phyloP scores from a whole-genome alignment of 2,797 vertebrate species.

The Erethizon dorsatum region DNA sequence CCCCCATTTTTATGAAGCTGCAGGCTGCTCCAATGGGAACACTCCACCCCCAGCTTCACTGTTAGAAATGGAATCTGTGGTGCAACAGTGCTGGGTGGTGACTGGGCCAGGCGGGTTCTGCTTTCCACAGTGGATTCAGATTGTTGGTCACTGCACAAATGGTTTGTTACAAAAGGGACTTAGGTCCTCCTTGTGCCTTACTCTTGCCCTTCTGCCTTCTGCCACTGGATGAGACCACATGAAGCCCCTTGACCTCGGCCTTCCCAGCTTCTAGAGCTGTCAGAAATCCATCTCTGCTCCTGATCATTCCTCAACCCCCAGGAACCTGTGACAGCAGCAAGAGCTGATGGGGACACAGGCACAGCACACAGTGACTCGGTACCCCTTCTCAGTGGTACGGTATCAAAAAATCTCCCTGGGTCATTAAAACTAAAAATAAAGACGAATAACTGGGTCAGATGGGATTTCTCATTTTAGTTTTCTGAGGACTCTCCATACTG shows the following conservation, averaged over 20 bases:
- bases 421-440: not conserved
- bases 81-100: not conserved
- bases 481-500: not conserved
- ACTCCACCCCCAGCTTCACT: not conserved
- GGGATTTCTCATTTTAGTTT: not conserved
- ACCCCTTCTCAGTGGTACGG: not conserved
- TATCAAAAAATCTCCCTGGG: not conserved
- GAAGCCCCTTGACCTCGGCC: too few species aligned
- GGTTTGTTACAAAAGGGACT: not conserved
- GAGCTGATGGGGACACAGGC: not conserved
- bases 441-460: not conserved
- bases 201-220: not conserved
- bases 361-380: not conserved
- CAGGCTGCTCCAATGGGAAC: not conserved
- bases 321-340: not conserved
- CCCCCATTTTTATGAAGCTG: fast-evolving
- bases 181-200: not conserved
- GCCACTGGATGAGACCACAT: too few species aligned
- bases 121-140: not conserved
- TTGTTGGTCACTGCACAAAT: not conserved
- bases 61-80: not conserved
- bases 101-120: not conserved
- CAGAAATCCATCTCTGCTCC: too few species aligned
- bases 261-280: too few species aligned
- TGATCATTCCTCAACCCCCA: not conserved